phyloP scores from a whole-genome alignment of 2,888 invertebrate genomes.

The Helobdella robusta region DNA sequence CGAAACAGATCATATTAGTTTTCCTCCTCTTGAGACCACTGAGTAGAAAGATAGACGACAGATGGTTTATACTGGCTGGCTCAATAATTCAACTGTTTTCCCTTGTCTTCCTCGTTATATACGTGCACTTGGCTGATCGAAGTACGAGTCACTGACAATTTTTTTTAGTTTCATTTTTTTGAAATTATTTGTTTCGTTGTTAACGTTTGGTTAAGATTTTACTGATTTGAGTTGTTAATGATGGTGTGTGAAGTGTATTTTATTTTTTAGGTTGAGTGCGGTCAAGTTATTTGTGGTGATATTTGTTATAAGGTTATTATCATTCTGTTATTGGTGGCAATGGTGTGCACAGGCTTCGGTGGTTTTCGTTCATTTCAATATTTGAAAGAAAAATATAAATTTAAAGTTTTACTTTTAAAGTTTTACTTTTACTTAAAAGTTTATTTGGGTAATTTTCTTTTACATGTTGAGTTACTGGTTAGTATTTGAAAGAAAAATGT shows the following conservation, averaged over 20 bases:
- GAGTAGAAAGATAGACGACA: slow-evolving; percentile 11
- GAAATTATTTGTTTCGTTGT: background rate
- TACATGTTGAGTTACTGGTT: too few species aligned
- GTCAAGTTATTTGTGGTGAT: too few species aligned
- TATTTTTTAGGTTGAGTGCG: too few species aligned
- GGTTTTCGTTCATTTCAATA: too few species aligned
- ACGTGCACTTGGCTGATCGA: slow-evolving; percentile 19
- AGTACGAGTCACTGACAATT: background rate
- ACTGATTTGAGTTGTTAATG: background rate
- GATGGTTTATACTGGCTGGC: slow-evolving; percentile 17
- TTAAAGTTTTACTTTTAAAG: background rate
- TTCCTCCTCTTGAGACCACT: slow-evolving; percentile 20
- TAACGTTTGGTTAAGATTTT: background rate
- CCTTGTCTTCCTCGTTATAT: slow-evolving; percentile 16
- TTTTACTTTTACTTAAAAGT: too few species aligned
- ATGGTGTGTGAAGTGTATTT: background rate
- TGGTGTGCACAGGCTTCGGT: too few species aligned
- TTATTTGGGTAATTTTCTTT: too few species aligned
- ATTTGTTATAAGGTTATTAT: too few species aligned
- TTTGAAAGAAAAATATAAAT: background rate
- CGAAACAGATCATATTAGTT: slow-evolving; percentile 22
- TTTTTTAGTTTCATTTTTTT: background rate
- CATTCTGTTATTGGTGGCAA: too few species aligned
- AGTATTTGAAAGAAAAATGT: too few species aligned
- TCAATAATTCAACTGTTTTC: background rate